These are phyloP conservation scores for Fragum whitleyi DNA, from an alignment of 2,888 invertebrate species.

Conservation along the genomic window DNA sequence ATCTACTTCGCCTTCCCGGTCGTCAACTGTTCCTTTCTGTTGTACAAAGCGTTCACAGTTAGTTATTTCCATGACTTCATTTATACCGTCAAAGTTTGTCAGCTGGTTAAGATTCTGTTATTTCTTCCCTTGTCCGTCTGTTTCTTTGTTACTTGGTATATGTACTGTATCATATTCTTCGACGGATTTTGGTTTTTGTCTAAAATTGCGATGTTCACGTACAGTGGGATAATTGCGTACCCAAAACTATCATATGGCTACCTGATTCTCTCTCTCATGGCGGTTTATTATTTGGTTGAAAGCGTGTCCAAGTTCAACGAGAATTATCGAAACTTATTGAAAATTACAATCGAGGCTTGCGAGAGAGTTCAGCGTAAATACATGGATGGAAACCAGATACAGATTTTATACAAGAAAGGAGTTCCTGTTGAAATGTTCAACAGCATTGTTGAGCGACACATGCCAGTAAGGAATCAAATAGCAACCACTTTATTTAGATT, in stretches of 20 bases:
- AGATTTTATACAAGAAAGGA: conserved; percentile 28
- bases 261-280: conserved; percentile 50
- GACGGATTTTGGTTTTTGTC: conserved; percentile 56
- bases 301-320: conserved; percentile 35
- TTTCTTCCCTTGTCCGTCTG: conserved; percentile 16
- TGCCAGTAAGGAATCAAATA: conserved; percentile 46
- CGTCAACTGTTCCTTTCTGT: conserved; percentile 36
- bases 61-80: background rate
- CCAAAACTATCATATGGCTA: conserved; percentile 54
- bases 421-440: conserved; percentile 35
- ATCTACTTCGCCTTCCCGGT: conserved; percentile 49
- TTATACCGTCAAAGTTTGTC: background rate
- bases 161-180: conserved; percentile 52
- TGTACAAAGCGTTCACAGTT: conserved; percentile 31
- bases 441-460: conserved; percentile 30
- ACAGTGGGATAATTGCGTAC: conserved; percentile 50
- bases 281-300: conserved; percentile 48
- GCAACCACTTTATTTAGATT: conserved; percentile 41
- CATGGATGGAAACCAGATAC: background rate
- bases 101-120: background rate
- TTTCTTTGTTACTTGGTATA: conserved; percentile 47
- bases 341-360: conserved; percentile 39
- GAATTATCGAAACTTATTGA: conserved; percentile 39
- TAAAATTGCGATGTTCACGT: conserved; percentile 51
- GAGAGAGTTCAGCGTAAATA: conserved; percentile 10